Evolutionary conservation across 2,888 invertebrate genomes (phyloP).

Genomic region (Caenorhabditis macrosperma): DNA sequence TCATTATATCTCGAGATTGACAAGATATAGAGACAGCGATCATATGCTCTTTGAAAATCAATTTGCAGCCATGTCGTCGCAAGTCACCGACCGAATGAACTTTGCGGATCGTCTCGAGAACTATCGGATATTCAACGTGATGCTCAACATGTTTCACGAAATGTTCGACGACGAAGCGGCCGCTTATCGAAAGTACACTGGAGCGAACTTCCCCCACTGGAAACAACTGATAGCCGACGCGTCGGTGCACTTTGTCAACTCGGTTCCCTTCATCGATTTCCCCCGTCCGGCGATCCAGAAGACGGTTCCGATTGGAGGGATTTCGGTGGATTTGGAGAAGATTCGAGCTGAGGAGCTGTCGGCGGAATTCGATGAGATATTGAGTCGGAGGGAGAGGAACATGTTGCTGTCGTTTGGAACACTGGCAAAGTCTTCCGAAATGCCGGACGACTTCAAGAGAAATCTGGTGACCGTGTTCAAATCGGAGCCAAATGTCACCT

Average conservation of each 20-base stretch:
- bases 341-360: constrained; percentile 22
- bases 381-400: constrained; percentile 2
- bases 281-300: constrained; percentile 50
- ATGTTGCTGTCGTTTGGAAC: constrained; percentile 44
- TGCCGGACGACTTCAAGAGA: constrained; percentile 26
- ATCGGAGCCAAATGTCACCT: constrained; percentile 38
- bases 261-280: constrained; percentile 59
- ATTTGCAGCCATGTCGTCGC: constrained; percentile 36
- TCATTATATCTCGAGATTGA: no score
- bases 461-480: constrained; percentile 17
- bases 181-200: constrained; percentile 8
- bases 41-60: background rate
- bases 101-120: constrained; percentile 28
- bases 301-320: constrained; percentile 54
- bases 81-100: constrained; percentile 21
- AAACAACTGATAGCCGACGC: constrained; percentile 29
- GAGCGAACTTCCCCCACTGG: constrained; percentile 35
- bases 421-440: constrained; percentile 18
- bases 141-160: background rate
- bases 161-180: constrained; percentile 36
- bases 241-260: constrained; percentile 44
- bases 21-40: no score
- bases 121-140: constrained; percentile 8
- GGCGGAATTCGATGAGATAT: constrained; percentile 10
- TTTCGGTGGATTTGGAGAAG: constrained; percentile 45